Conservation (phyloP, 2,113 vertebrate genomes). For the Otis tarda region DNA sequence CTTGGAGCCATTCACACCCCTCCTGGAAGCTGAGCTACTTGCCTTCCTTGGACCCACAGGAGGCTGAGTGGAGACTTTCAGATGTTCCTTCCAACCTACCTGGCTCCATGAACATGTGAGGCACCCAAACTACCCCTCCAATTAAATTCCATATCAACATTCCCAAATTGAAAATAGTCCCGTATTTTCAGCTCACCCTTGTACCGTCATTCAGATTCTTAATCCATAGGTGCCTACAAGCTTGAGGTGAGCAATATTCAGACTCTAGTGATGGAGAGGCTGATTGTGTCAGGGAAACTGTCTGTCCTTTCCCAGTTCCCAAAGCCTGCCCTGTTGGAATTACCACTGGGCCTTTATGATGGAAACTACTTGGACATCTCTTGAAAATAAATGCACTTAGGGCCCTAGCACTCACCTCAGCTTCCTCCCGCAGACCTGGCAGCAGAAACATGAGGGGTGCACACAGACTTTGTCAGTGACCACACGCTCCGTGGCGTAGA, state of each 20-base stretch:
- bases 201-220: background rate
- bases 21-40: background rate
- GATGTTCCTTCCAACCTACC: background rate
- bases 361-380: background rate
- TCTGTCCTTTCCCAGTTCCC: background rate
- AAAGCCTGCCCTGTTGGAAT: background rate
- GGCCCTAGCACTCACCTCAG: conserved; percentile 78
- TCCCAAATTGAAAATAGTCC: background rate
- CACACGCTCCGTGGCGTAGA: conserved; percentile 80
- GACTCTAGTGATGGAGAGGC: background rate
- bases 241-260: background rate
- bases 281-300: background rate
- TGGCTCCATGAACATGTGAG: background rate
- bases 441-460: conserved; percentile 84
- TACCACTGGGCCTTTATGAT: background rate
- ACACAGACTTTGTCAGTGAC: conserved; percentile 74
- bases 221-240: background rate
- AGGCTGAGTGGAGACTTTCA: background rate
- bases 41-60: background rate
- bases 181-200: background rate
- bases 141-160: background rate
- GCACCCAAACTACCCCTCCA: background rate
- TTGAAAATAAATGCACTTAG: background rate
- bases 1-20: background rate
- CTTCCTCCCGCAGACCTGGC: conserved; percentile 80